Evolutionary conservation across 2,113 vertebrate genomes (phyloP), one percentile per base, ranked within the genome.

Genomic region (Xenopus borealis): DNA sequence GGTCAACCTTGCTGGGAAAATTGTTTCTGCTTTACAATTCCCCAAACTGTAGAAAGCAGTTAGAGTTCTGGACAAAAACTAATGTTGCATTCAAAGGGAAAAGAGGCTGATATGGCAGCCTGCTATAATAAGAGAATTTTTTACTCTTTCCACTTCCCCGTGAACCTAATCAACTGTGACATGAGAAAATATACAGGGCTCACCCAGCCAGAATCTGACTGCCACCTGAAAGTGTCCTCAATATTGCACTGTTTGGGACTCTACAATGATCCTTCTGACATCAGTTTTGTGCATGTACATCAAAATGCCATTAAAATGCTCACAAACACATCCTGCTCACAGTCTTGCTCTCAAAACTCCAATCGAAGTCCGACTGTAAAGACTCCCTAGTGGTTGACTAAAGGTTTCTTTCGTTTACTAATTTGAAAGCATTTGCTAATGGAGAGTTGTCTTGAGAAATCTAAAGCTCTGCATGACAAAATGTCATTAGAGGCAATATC

Each of bases 141-240:
- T 86, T 84, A 91, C 89, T 91, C 88, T 90, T 91, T 91, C 89
- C 85, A 91, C 88, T 90, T 92, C 83, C 86, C 85, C 84, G 91
- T 95, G 93, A 95, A 97, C 90, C 91, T 97, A 96, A 98, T 97
- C 94, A 96, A 93, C 94, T 96, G 94, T 97, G 96, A 98, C 96
- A 96, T 93, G 91, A 95, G 93, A 95, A 94, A 94, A 93, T 93
- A 91, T 86, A 92, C 87, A 88, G 85, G 90, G 87, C 86, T 92
- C 89, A 92, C 87, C 89, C 88, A 91, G 85, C 87, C 88, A 88
- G 87, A 93, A 94, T 95, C 84, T 84, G 87, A 83, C 88, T 86
- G 85, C 86, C 87, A 90, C 88, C 91, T 90, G 89, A 92, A 92
- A 91, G 90, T 85, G 87, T 90, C 91, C 89, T 89, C 89, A 89